A percentile compares a stretch with the other conserved stretches of the same genome.
These are phyloP conservation scores for Meganola albula DNA, from an alignment of 2,888 invertebrate species.

Conservation along the genomic window DNA sequence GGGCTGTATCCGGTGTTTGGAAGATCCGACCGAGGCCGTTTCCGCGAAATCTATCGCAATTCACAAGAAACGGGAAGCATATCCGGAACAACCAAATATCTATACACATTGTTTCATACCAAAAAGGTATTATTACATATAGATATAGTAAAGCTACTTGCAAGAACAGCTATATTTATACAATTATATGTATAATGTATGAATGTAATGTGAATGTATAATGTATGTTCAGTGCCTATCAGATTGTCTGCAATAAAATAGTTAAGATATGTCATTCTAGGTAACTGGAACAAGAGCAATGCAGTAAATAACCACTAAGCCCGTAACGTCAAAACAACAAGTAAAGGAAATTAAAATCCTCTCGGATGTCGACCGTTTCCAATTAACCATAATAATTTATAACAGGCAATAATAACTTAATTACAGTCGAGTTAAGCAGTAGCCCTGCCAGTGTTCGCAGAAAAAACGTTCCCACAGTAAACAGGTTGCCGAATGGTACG, in stretches of 20 bases:
- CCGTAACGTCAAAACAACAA: conserved; percentile 18
- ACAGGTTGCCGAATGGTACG: conserved; percentile 70
- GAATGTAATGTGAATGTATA: too few species aligned
- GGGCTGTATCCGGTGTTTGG: conserved; percentile 65
- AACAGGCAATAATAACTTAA: conserved; percentile 33
- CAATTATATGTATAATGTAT: too few species aligned
- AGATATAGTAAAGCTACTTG: too few species aligned
- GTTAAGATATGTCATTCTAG: too few species aligned
- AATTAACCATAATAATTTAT: conserved; percentile 30
- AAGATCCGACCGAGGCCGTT: conserved; percentile 53
- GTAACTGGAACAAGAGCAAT: too few species aligned
- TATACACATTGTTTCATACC: conserved; percentile 44
- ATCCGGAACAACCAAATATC: conserved; percentile 70
- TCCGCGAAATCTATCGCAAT: conserved; percentile 71
- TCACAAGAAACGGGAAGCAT: conserved; percentile 73
- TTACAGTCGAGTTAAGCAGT: conserved; percentile 37
- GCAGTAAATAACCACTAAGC: too few species aligned
- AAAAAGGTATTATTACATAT: too few species aligned
- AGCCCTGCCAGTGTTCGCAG: conserved; percentile 45
- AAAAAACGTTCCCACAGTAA: conserved; percentile 68
- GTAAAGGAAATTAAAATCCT: conserved; percentile 23
- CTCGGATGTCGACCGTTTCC: conserved; percentile 30
- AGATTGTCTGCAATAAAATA: too few species aligned
- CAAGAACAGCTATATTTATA: too few species aligned
- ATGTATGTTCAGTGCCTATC: too few species aligned